Evolutionary conservation across 2,888 invertebrate genomes (phyloP).

Genomic region (Monochamus alternatus): DNA sequence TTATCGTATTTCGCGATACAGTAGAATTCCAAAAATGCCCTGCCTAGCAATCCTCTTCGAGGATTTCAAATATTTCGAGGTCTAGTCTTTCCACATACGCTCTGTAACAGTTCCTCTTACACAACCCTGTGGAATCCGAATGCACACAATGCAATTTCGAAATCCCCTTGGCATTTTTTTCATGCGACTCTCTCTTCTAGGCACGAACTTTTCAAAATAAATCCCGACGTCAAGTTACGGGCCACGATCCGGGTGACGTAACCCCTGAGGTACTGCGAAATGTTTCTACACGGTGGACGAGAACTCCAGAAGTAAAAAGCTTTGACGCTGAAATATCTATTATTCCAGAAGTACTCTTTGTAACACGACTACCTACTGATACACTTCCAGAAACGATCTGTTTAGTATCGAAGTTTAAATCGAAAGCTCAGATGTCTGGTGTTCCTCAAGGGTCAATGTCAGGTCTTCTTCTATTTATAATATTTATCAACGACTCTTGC

Average conservation of each 20-base stretch:
- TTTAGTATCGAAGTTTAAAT: too few relatives aligned
- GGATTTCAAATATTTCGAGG: conserved; percentile 5
- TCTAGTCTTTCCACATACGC: neutral
- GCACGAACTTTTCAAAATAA: neutral
- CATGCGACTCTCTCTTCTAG: neutral
- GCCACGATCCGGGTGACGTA: neutral
- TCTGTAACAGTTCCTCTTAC: neutral
- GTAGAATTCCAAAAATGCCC: conserved; percentile 5
- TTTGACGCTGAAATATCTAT: too few relatives aligned
- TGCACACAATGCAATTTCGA: conserved; percentile 11
- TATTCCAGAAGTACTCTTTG: too few relatives aligned
- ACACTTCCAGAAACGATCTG: too few relatives aligned
- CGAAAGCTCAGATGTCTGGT: too few relatives aligned
- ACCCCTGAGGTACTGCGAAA: neutral
- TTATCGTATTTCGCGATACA: neutral
- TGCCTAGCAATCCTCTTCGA: neutral
- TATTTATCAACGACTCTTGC: too few relatives aligned
- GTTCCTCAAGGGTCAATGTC: too few relatives aligned
- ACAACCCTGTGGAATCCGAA: neutral
- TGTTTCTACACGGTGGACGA: too few relatives aligned
- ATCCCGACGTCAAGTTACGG: neutral
- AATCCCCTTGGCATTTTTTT: neutral
- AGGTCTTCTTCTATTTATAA: too few relatives aligned
- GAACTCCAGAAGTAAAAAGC: too few relatives aligned
- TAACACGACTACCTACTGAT: too few relatives aligned